phyloP scores from a whole-genome alignment of 2,888 invertebrate species.

The Callyntrura sp. region DNA sequence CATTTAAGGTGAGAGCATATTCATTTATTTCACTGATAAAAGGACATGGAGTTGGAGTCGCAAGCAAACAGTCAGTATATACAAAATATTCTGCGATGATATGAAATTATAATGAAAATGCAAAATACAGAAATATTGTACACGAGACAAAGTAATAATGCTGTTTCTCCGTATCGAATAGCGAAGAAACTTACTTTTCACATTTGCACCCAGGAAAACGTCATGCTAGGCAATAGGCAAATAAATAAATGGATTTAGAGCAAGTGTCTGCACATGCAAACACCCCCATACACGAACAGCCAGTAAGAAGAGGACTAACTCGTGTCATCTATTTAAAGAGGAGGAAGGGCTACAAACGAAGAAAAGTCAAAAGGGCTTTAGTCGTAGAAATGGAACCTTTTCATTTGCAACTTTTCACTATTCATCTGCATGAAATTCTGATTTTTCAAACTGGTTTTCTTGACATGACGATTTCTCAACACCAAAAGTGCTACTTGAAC shows the following conservation, averaged over 20 bases:
- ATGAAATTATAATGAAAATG: conserved; percentile 39
- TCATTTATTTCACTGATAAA: conserved; percentile 4
- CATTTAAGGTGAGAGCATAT: conserved; percentile 29
- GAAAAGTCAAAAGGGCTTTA: conserved; percentile 59
- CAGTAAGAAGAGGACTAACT: conserved; percentile 25
- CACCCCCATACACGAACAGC: not conserved
- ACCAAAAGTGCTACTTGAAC: conserved; percentile 48
- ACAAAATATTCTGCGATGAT: conserved; percentile 2
- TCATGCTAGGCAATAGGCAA: conserved; percentile 50
- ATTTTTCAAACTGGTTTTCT: conserved; percentile 80
- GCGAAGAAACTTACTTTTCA: conserved; percentile 3
- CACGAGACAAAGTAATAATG: conserved; percentile 15
- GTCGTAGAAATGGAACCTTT: conserved; percentile 73
- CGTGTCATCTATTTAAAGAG: conserved; percentile 51
- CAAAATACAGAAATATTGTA: not conserved
- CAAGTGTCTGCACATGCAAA: not conserved
- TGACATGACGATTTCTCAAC: conserved; percentile 81
- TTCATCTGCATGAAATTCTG: conserved; percentile 83
- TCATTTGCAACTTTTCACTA: conserved; percentile 81
- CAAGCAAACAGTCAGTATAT: too few species aligned
- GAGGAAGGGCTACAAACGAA: conserved; percentile 25
- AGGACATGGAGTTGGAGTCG: not conserved
- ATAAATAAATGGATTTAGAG: conserved; percentile 54
- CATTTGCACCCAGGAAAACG: conserved; percentile 51
- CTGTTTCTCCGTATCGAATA: too few species aligned